A percentile compares a stretch with the other conserved stretches of the same genome.
Conservation (phyloP, 2,797 vertebrate species). For the Takifugu ocellatus region DNA sequence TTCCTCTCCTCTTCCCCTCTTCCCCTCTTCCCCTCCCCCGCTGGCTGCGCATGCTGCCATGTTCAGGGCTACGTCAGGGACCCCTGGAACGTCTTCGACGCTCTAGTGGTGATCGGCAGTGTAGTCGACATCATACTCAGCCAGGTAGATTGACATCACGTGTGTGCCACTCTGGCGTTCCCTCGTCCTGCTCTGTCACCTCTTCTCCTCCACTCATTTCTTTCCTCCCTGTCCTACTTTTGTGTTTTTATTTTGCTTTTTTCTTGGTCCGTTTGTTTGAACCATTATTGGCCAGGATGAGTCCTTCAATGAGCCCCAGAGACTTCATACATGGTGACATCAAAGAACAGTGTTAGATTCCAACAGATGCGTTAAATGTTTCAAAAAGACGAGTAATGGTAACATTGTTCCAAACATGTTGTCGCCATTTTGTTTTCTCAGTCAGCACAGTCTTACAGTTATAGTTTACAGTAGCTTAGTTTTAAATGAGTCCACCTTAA, state of each 20-base stretch:
- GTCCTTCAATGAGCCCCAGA: slow-evolving; percentile 23
- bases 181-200: slow-evolving; percentile 29
- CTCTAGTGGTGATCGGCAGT: slow-evolving; percentile 99
- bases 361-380: neutral
- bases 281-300: slow-evolving; percentile 16
- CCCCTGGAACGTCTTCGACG: slow-evolving; percentile 99
- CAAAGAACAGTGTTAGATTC: neutral
- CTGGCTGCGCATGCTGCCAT: slow-evolving; percentile 79
- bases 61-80: slow-evolving; percentile 97
- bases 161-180: slow-evolving; percentile 62
- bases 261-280: slow-evolving; percentile 15
- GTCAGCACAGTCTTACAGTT: too few species aligned
- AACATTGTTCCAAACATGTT: neutral
- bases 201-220: slow-evolving; percentile 27
- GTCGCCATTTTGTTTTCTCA: too few species aligned
- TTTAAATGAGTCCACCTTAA: slow-evolving; percentile 5
- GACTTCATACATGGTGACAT: slow-evolving; percentile 8
- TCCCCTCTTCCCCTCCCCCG: slow-evolving; percentile 14
- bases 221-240: slow-evolving; percentile 28
- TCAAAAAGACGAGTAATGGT: too few species aligned
- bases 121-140: slow-evolving; percentile 99
- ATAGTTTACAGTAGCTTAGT: too few species aligned
- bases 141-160: slow-evolving; percentile 84
- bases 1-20: slow-evolving; percentile 21
- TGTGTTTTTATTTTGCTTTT: slow-evolving; percentile 1